Conservation (phyloP, 2,113 vertebrate species). For the Melanerpes aurifrons region DNA sequence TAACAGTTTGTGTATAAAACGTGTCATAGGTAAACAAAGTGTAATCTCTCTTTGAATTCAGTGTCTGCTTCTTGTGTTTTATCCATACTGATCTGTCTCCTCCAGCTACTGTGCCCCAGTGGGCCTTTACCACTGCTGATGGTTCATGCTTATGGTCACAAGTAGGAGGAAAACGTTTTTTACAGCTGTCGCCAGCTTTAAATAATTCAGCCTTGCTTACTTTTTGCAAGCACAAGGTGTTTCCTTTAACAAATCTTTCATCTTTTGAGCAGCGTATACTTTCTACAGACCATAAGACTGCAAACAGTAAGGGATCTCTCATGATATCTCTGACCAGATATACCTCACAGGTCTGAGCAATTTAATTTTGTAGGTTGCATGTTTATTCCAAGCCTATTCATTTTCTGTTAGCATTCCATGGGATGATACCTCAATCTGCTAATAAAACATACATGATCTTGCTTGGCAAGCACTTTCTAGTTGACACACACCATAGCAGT, state of each 20-base stretch:
- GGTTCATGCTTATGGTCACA: neutral
- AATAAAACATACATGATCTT: neutral
- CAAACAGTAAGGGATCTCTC: neutral
- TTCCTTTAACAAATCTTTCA: neutral
- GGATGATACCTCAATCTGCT: neutral
- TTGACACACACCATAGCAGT: neutral
- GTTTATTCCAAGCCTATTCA: neutral
- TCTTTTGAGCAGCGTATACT: neutral
- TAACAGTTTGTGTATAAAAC: neutral
- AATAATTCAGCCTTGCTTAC: neutral
- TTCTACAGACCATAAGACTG: neutral
- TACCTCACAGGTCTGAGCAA: neutral
- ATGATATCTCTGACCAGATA: neutral
- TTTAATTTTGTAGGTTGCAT: neutral
- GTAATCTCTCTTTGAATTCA: neutral
- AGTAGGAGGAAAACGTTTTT: neutral
- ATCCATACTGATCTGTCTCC: neutral
- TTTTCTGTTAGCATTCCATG: neutral
- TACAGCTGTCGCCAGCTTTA: neutral
- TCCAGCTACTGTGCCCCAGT: neutral
- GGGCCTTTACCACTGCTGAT: neutral
- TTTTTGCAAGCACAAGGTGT: neutral
- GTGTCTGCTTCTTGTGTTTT: neutral
- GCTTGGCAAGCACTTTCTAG: neutral
- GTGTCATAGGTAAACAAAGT: neutral